Evolutionary conservation across 2,113 vertebrate genomes (phyloP), one percentile per base, ranked within the genome.

Genomic region (Pachypanchax playfairii): DNA sequence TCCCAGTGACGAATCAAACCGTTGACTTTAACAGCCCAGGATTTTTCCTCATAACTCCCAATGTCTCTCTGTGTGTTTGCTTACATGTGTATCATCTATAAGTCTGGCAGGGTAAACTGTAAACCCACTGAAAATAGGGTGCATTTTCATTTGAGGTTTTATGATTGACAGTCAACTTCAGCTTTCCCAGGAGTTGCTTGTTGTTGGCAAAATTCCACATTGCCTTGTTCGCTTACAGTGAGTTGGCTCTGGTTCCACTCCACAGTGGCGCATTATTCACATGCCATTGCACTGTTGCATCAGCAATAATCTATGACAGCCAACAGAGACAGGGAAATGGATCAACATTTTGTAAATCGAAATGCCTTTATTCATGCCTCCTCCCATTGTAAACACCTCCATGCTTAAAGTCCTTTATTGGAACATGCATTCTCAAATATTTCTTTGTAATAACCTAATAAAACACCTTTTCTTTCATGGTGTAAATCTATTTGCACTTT

Each of bases 101-200:
- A 31, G 54, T 66, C 48, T 51, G 47, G 48, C 17, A 66, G 75
- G 73, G 33, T 38, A 42, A 67, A 59, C 63, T 50, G 22, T 57
- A 67, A 38, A 52, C 24, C 44, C 54, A 46, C 68, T 86, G 84
- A 88, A 81, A 84, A 86, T 83, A 73, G 58, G 67, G 52, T 81
- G 70, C 55, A 41, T 90, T 91, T 88, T 74, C 73, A 52, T 85
- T 73, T 57, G 63, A 79, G 65, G 73, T 70, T 63, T 63, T 41
- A 67, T 90, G 86, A 89, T 85, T 88, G 88, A 87, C 88, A 86
- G 85, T 80, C 83, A 65, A 80, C 81, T 72, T 79, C 33, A 33
- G 62, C 66, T 86, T 77, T 67, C 79, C 73, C 21, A 52, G 61
- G 84, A 80, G 73, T 79, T 72, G 70, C 63, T 67, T 71, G 65